Evolutionary conservation across 2,113 vertebrate species (phyloP), one percentile per base, ranked within the genome.

Genomic region (Sceloporus undulatus): DNA sequence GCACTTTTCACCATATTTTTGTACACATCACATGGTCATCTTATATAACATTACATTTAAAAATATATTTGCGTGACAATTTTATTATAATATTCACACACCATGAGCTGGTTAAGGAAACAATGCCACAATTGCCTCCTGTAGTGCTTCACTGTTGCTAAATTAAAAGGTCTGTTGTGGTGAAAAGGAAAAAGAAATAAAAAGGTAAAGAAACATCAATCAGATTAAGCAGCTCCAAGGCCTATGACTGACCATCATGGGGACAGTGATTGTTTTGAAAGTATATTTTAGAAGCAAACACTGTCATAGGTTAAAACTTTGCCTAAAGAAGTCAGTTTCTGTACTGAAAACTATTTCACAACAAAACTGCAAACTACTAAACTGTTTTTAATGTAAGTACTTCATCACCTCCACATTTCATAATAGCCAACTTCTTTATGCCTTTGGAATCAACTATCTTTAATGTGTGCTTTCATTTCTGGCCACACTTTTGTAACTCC

Each of bases 1-100:
- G 98, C 98, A 99, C 98, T 98, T 97, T 98, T 98, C 98, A 99
- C 98, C 98, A 97, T 98, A 98, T 97, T 98, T 88, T 97, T 98
- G 96, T 98, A 98, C 98, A 99, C 98, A 97, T 97, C 98, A 99
- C 98, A 98, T 98, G 98, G 97, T 98, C 96, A 97, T 97, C 95
- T 97, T 97, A 97, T 97, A 98, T 97, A 97, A 98, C 98, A 97
- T 98, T 97, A 98, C 98, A 98, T 95, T 97, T 97, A 97, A 97
- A 97, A 98, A 97, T 97, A 97, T 96, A 97, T 96, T 95, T 97
- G 96, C 96, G 95, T 97, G 97, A 97, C 96, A 95, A 95, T 94
- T 96, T 96, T 93, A 94, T 96, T 93, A 94, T 96, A 95, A 95
- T 96, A 97, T 97, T 97, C 96, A 97, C 95, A 96, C 96, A 95